These are phyloP conservation scores for Atrina japonica DNA, from an alignment of 2,888 invertebrate species.

Conservation along the genomic window DNA sequence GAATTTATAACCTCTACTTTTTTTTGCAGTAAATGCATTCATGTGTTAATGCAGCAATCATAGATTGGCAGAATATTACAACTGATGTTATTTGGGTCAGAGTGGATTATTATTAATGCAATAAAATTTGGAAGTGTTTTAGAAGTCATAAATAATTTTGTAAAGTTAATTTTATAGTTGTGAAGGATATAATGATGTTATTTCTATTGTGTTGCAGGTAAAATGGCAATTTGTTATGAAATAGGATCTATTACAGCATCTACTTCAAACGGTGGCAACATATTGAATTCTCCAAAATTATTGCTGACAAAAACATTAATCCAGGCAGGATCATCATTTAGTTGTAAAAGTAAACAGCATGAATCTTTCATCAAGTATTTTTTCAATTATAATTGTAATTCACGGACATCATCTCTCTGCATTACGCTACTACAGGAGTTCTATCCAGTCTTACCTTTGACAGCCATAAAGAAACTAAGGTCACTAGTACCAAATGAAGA, in stretches of 20 bases:
- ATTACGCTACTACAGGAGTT: constrained; percentile 30
- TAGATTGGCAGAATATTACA: too few relatives aligned
- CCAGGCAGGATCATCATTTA: constrained; percentile 49
- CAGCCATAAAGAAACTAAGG: constrained; percentile 22
- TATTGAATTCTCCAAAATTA: not conserved
- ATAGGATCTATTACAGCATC: constrained; percentile 35
- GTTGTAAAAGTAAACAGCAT: constrained; percentile 36
- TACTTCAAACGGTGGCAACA: not conserved
- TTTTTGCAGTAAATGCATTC: too few relatives aligned
- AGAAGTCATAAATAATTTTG: too few relatives aligned
- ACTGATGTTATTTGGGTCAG: too few relatives aligned
- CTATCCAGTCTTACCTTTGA: constrained; percentile 33
- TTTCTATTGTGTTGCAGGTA: constrained; percentile 43
- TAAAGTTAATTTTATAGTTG: too few relatives aligned
- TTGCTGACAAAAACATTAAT: constrained; percentile 43
- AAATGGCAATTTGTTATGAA: constrained; percentile 56
- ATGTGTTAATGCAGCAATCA: too few relatives aligned
- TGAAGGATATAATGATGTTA: too few relatives aligned
- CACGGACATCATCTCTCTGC: constrained; percentile 1
- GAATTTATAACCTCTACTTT: too few relatives aligned
- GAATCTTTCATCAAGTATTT: constrained; percentile 37
- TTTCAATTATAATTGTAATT: constrained; percentile 21
- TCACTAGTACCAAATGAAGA: constrained; percentile 13
- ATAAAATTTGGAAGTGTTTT: too few relatives aligned
- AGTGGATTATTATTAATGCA: too few relatives aligned